Base-by-base conservation (phyloP, 1,140 invertebrate genomes). In the Drosophila ficusphila region DNA sequence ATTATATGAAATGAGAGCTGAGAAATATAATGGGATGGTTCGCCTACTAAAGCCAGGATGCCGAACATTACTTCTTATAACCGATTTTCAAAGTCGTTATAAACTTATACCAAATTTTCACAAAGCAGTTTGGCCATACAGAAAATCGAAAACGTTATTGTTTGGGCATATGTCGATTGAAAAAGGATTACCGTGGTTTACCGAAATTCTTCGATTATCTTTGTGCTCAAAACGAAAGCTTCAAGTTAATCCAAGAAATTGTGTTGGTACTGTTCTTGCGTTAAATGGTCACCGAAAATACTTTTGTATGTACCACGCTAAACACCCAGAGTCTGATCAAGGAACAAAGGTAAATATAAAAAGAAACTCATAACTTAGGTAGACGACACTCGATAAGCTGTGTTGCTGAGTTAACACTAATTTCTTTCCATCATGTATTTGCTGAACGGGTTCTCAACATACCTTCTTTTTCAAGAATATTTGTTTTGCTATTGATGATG, bases 261-360 rank as follows among this genome's bases (percentile, higher is more conserved):
- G 98, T 92, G 95, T 99, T 27, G 99, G 99, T 4, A 99, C 99
- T 16, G 98, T 99, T 25, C 92, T 99, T 16, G 96, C 98, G 1
- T 92, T 99, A 29, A 99, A 99, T 92, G 98, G 98, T 3, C 97
- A 98, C 92, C 93, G 98, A 44, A 98, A 98, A 92, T 99, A 99
- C 92, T 99, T 99, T 92, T 99, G 97, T 91, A 98, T 99, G 93
- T 99, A 99, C 92, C 98, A 99, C 92, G 97, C 98, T 29, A 98
- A 98, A 91, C 97, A 98, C 73, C 93, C 93, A 1, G 93, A 93
- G 89, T 91, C 92, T 39, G 86, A 90, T 41, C 92, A 92, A 75
- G 93, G 94, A 39, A 92, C 93, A 4, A 95, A 94, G 92, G 94
- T 94, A 86, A 56, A 7, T 62, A 21, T 23, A 5, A 29, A n/a